Evolutionary conservation across 2,797 vertebrate genomes (phyloP), one percentile per base, ranked within the genome.

Genomic region (Catharus ustulatus): DNA sequence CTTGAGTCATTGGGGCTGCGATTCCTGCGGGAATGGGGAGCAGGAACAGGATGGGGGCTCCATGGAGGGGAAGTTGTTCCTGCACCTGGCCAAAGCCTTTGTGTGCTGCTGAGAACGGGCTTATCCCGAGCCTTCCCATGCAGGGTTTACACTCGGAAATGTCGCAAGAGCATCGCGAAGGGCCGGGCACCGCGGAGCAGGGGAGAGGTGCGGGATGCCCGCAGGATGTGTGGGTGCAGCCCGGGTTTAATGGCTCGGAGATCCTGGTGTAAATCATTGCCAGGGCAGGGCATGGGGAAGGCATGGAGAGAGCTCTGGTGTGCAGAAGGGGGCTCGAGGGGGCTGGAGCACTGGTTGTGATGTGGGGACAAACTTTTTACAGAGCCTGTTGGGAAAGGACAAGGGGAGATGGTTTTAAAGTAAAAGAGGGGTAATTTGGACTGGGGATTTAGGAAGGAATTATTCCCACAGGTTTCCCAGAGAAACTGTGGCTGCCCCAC

Each of bases 231-330:
- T 5, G 13, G 51, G 24, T 27, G 58, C n/a, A 13, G 67, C 34
- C 0, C 42, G 32, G 34, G 72, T 69, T 84, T 75, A 68, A 86
- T 83, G 77, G 22, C 51, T 94, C 22, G 9, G 57, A 73, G 85
- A 84, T 87, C 48, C 62, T 52, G 51, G 36, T 23, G 91, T 95
- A 93, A 96, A 94, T 96, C 63, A 94, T 94, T 96, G 80, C 87
- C 91, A 57, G 89, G 8, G 13, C 24, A 20, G 62, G 32, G 40
- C n/a, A 8, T 0, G 0, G 48, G 42, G 13, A 0, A 1, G 9
- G 87, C 58, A 15, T 6, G 16, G 49, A 68, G 75, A 54, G 14
- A 48, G 19, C 6, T 32, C 57, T 59, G 85, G 51, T 23, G 19
- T 64, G 38, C 32, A 23, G 61, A 59, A 5, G 3, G 14, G 12